Percentiles rank a stretch among this genome's conserved stretches.
Evolutionary conservation across 2,113 vertebrate genomes (phyloP).

Genomic region (Cygnus buccinator): DNA sequence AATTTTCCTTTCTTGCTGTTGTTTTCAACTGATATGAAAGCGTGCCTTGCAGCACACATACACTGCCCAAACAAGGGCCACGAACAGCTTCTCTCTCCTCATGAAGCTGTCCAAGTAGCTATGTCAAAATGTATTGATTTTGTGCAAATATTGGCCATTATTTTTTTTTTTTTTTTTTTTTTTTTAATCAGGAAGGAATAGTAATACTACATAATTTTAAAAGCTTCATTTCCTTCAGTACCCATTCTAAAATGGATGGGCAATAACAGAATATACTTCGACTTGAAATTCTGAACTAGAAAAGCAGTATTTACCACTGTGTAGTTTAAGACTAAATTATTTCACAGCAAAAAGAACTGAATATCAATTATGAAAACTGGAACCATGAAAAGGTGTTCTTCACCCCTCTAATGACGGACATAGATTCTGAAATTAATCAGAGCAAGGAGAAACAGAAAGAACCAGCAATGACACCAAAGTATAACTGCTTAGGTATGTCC

Average conservation of each 20-base stretch:
- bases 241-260: not conserved
- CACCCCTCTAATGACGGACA: fast-evolving
- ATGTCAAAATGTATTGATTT: not conserved
- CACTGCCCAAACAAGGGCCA: not conserved
- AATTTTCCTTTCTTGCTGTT: not conserved
- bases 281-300: not conserved
- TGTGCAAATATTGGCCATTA: not conserved
- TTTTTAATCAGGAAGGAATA: not conserved
- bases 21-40: not conserved
- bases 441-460: not conserved
- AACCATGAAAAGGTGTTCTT: not conserved
- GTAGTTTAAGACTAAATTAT: not conserved
- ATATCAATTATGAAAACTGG: not conserved
- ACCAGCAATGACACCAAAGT: not conserved
- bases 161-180: not conserved
- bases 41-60: not conserved
- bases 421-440: not conserved
- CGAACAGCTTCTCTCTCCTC: not conserved
- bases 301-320: not conserved
- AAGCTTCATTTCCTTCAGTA: not conserved
- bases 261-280: not conserved
- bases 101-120: not conserved
- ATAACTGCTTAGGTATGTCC: not conserved
- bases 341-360: not conserved
- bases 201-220: not conserved